phyloP scores from a whole-genome alignment of 2,888 invertebrate genomes.

The Plebejus melissa region DNA sequence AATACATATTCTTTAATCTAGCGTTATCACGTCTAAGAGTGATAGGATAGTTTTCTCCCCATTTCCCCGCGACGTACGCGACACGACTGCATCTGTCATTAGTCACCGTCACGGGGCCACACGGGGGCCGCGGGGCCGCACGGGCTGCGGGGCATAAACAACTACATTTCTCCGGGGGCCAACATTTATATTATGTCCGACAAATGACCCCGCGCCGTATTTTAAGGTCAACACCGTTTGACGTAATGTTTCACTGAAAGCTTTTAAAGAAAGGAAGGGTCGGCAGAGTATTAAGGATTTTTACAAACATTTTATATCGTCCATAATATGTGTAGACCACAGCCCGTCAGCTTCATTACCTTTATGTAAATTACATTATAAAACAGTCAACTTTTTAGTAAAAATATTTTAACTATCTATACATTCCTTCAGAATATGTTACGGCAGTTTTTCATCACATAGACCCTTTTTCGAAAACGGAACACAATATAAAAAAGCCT shows the following conservation, averaged over 20 bases:
- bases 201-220: slow-evolving; percentile 21
- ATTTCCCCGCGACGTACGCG: slow-evolving; percentile 74
- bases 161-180: slow-evolving; percentile 48
- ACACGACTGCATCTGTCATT: slow-evolving; percentile 79
- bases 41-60: slow-evolving; percentile 68
- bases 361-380: too few relatives aligned
- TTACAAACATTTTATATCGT: background rate
- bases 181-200: slow-evolving; percentile 27
- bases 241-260: slow-evolving; percentile 11
- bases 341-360: too few relatives aligned
- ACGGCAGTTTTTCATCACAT: too few relatives aligned
- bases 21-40: slow-evolving; percentile 68
- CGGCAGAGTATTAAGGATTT: background rate
- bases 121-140: slow-evolving; percentile 43
- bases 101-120: slow-evolving; percentile 70
- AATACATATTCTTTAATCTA: slow-evolving; percentile 38
- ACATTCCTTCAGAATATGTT: too few relatives aligned
- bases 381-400: too few relatives aligned
- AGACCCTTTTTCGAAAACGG: background rate
- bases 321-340: background rate
- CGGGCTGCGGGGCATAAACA: slow-evolving; percentile 57
- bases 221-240: slow-evolving; percentile 23
- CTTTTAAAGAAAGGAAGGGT: background rate
- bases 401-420: too few relatives aligned
- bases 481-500: background rate